These are phyloP conservation scores for Acipenser oxyrinchus DNA, from an alignment of 2,797 vertebrate species.

Conservation along the genomic window DNA sequence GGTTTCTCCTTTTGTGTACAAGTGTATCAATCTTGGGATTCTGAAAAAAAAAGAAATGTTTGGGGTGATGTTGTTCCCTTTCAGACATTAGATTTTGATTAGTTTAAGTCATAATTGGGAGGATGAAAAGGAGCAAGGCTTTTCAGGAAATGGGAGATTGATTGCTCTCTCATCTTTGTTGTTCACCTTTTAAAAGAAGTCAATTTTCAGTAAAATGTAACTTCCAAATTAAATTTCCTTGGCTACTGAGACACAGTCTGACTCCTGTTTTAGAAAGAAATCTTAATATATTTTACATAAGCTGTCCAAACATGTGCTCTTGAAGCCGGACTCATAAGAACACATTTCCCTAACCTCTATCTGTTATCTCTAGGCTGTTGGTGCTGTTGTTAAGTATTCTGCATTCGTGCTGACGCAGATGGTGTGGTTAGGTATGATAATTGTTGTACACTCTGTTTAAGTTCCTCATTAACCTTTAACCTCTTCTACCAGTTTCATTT, in stretches of 20 bases:
- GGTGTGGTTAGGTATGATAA: slow-evolving; percentile 28
- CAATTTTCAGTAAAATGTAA: slow-evolving; percentile 54
- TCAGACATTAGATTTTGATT: slow-evolving; percentile 71
- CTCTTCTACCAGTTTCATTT: slow-evolving; percentile 21
- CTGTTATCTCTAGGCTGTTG: too few species aligned
- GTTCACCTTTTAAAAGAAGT: slow-evolving; percentile 39
- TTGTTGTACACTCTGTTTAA: slow-evolving; percentile 31
- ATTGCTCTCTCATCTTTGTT: slow-evolving; percentile 47
- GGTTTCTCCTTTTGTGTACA: slow-evolving; percentile 76
- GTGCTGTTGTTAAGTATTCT: slow-evolving; percentile 23
- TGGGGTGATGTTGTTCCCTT: slow-evolving; percentile 60
- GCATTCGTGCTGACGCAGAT: slow-evolving; percentile 31
- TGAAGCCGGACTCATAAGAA: not conserved
- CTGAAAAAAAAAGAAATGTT: slow-evolving; percentile 46
- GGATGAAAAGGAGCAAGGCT: slow-evolving; percentile 56
- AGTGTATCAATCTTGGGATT: slow-evolving; percentile 71
- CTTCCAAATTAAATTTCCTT: slow-evolving; percentile 35
- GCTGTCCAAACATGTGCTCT: too few species aligned
- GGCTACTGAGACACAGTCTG: slow-evolving; percentile 14
- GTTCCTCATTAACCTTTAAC: slow-evolving; percentile 40
- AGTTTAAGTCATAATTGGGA: slow-evolving; percentile 73
- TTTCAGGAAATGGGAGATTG: slow-evolving; percentile 70
- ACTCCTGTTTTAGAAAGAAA: slow-evolving; percentile 13
- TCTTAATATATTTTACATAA: not conserved
- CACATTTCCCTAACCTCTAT: slow-evolving; percentile 13